Base-by-base conservation (phyloP, 1,140 invertebrate genomes). In the Drosophila arizonae region DNA sequence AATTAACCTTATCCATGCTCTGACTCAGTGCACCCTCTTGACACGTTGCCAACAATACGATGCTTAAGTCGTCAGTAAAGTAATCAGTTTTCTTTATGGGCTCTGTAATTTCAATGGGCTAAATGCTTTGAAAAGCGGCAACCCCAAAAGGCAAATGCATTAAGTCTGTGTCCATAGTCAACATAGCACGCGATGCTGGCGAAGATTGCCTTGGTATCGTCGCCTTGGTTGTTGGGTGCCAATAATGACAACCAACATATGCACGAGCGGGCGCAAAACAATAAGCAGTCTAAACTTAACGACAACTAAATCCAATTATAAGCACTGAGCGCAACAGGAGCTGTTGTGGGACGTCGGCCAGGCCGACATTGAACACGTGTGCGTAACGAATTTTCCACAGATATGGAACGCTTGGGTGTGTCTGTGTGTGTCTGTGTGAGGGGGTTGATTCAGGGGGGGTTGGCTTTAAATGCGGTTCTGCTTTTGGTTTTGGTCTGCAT, bases 261-360 rank as follows among this genome's bases (percentile, higher is more conserved):
- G 77, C 74, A 76, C 50, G 56, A 52, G 50, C 50, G 46, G 71
- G 33, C 43, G 46, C 10, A 45, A 65, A 68, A 84, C 80, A 84
- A 84, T 76, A 76, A 82, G 76, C 68, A 82, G 76, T 71, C 76
- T 68, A 72, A 86, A 70, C 72, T 86, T 79, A 81, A 87, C 75
- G 81, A 86, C 81, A 87, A 87, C 81, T 87, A 86, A 86, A 86
- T 86, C 81, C 81, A 86, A 87, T 86, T 86, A 86, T 76, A 73
- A 76, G 71, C 69, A 51, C 62, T 33, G 62, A 67, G 62, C 77
- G 81, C 81, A 81, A 81, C 81, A 78, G 77, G 67, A 85, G 70
- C 63, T 52, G 48, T 33, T 33, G 26, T 45, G 41, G 63, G 54
- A 39, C 36, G 36, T 11, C 36, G 52, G n/a, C 46, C 67, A 61